These are phyloP conservation scores for Athene noctua DNA, from an alignment of 2,113 vertebrate species.

Conservation along the genomic window DNA sequence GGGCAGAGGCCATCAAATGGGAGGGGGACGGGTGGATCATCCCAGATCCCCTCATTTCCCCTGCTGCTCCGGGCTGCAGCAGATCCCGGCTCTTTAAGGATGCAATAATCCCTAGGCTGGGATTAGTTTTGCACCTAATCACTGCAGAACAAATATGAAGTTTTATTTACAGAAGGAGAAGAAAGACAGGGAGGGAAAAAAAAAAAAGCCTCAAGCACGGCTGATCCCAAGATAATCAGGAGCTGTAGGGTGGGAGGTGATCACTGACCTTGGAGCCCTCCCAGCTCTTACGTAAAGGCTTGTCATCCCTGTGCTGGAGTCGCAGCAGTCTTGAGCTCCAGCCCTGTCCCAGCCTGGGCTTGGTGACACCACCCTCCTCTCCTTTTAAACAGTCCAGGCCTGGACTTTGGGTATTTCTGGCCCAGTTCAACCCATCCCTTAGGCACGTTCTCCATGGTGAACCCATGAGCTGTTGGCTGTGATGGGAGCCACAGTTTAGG, in stretches of 20 bases:
- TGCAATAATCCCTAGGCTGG: constrained; percentile 54
- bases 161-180: constrained; percentile 63
- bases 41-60: constrained; percentile 43
- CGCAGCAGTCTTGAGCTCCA: not conserved
- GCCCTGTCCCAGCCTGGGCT: not conserved
- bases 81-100: constrained; percentile 54
- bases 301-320: not conserved
- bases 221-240: constrained; percentile 57
- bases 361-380: not conserved
- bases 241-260: not conserved
- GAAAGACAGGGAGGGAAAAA: not conserved
- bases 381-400: not conserved
- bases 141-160: constrained; percentile 42
- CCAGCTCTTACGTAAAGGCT: not conserved
- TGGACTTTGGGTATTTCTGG: not conserved
- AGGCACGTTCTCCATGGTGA: accelerated
- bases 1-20: not conserved
- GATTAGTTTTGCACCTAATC: constrained; percentile 69
- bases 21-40: not conserved
- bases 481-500: accelerated
- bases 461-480: not conserved
- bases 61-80: not conserved
- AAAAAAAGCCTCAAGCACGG: not conserved
- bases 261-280: not conserved
- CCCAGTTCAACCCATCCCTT: not conserved